A percentile compares a stretch with the other conserved stretches of the same genome.
Conservation (phyloP, 1,140 invertebrate species). For the Macrostomum lignano region DNA sequence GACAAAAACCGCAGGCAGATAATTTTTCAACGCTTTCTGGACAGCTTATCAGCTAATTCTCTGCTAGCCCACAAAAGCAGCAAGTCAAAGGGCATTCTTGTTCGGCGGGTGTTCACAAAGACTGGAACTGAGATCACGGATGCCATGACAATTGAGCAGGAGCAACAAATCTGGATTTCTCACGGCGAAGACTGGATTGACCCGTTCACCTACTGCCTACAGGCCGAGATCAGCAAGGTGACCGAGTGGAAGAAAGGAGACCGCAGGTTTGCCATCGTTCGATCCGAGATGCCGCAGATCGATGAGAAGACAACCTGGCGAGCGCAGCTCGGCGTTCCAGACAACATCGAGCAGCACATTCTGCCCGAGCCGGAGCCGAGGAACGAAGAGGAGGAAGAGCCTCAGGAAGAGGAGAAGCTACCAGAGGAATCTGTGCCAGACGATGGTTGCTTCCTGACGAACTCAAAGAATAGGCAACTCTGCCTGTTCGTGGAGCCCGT, state of each 20-base stretch:
- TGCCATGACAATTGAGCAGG: neutral
- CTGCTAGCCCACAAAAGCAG: neutral
- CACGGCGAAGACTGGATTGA: slow-evolving; percentile 1
- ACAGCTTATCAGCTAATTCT: neutral
- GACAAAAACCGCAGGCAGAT: no score
- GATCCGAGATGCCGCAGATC: neutral
- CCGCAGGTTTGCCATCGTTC: neutral
- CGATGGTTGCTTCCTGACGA: no score
- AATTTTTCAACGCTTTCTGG: no score
- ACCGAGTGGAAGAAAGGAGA: neutral
- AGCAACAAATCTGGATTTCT: neutral
- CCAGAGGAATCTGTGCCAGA: no score
- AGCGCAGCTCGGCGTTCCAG: no score
- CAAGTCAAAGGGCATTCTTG: neutral
- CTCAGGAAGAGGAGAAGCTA: no score
- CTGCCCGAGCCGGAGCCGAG: no score
- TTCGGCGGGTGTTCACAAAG: neutral
- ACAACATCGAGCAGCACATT: no score
- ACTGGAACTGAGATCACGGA: neutral
- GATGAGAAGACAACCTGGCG: neutral
- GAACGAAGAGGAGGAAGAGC: no score
- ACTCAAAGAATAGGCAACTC: no score
- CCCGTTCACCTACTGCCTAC: neutral
- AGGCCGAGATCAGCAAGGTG: neutral
- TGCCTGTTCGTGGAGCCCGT: no score